phyloP scores from a whole-genome alignment of 2,797 vertebrate species.

The Peromyscus aztecus region DNA sequence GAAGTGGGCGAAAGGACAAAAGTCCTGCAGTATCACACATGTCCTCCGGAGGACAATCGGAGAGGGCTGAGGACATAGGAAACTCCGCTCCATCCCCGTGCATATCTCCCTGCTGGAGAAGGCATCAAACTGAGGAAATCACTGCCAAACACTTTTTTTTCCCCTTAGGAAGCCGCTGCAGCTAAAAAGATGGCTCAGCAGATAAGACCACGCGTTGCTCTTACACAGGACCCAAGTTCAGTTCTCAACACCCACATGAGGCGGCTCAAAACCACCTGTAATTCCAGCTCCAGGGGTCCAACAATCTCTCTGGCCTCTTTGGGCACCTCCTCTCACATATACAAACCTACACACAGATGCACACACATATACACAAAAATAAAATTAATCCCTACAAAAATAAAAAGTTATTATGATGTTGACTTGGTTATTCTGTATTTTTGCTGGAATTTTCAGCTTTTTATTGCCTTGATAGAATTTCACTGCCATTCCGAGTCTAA shows the following conservation, averaged over 20 bases:
- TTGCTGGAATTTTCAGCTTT: not conserved
- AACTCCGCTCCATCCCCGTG: not conserved
- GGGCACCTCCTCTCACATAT: no score
- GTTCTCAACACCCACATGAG: not conserved
- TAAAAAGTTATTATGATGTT: no score
- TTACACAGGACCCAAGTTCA: not conserved
- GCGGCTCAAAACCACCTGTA: not conserved
- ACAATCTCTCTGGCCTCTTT: not conserved
- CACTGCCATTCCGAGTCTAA: not conserved
- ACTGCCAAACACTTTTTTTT: not conserved
- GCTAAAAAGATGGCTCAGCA: not conserved
- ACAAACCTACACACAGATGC: not conserved
- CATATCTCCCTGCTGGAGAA: no score
- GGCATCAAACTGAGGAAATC: no score
- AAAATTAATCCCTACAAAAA: not conserved
- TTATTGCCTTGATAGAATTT: not conserved
- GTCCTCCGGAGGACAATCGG: not conserved
- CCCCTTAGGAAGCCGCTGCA: not conserved
- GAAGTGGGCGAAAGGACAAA: not conserved
- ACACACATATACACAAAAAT: not conserved
- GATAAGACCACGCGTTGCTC: not conserved
- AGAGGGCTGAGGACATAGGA: not conserved
- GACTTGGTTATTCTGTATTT: not conserved
- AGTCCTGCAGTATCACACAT: rapidly evolving
- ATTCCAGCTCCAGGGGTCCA: not conserved